Percentiles rank a stretch among this genome's conserved stretches.
Evolutionary conservation across 1,140 invertebrate species (phyloP).

Genomic region (Bradynema listronoti): DNA sequence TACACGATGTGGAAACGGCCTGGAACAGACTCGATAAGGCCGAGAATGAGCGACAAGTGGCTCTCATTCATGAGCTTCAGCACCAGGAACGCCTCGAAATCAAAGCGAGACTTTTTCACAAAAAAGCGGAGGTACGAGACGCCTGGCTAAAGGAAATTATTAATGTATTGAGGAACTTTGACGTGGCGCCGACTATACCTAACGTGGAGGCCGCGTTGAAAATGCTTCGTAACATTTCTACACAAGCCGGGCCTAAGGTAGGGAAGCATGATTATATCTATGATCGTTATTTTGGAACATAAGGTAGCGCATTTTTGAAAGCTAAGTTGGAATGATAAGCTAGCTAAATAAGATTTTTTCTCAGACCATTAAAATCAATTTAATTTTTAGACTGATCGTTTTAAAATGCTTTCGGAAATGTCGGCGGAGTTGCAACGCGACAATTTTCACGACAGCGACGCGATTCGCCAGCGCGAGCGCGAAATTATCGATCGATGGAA

Average conservation of each 20-base stretch:
- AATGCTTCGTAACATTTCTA: slow-evolving; percentile 94
- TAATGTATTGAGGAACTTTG: slow-evolving; percentile 67
- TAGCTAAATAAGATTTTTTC: not conserved
- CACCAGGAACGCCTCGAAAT: slow-evolving; percentile 84
- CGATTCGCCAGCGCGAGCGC: slow-evolving; percentile 72
- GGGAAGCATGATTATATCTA: no score
- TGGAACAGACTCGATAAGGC: slow-evolving; percentile 87
- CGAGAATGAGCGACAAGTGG: slow-evolving; percentile 86
- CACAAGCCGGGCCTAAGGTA: slow-evolving; percentile 80
- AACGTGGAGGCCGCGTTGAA: slow-evolving; percentile 91
- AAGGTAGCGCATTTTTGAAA: no score
- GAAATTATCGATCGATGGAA: slow-evolving; percentile 82
- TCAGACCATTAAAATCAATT: not conserved
- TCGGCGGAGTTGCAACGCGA: slow-evolving; percentile 76
- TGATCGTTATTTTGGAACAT: no score
- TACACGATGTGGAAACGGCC: slow-evolving; percentile 83
- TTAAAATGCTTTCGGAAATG: slow-evolving; percentile 76
- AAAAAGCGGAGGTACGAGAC: slow-evolving; percentile 80
- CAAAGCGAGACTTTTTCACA: slow-evolving; percentile 87
- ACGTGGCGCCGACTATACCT: slow-evolving; percentile 75
- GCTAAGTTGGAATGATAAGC: no score
- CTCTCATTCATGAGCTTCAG: slow-evolving; percentile 75
- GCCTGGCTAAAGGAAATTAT: slow-evolving; percentile 97
- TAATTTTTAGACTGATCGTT: slow-evolving; percentile 72
- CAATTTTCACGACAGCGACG: slow-evolving; percentile 80